A percentile compares a stretch with the other conserved stretches of the same genome.
phyloP scores from a whole-genome alignment of 1,140 invertebrate species.

The Drosophila obscura region DNA sequence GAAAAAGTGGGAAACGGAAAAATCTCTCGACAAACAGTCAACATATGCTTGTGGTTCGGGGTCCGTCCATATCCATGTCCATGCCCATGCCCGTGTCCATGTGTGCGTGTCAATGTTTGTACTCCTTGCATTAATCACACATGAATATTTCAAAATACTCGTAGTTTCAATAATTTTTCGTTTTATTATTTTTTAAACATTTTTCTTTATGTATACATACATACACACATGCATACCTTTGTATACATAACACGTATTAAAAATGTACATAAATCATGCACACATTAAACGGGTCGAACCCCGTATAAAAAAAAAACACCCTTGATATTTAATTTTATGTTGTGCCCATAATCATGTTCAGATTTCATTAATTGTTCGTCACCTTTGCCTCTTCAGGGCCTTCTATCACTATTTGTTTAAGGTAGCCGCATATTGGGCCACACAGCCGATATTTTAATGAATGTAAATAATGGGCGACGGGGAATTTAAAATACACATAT shows the following conservation, averaged over 20 bases:
- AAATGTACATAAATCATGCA: conserved; percentile 44
- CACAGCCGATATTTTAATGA: too few relatives aligned
- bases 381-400: too few relatives aligned
- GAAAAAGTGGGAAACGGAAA: conserved; percentile 23
- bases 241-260: conserved; percentile 18
- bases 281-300: background rate
- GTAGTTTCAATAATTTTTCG: conserved; percentile 50
- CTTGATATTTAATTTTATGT: too few relatives aligned
- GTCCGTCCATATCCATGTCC: background rate
- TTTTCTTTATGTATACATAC: conserved; percentile 9
- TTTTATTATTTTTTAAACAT: conserved; percentile 63
- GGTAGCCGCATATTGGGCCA: too few relatives aligned
- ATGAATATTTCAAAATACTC: conserved; percentile 7
- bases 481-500: too few relatives aligned
- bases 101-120: conserved; percentile 14
- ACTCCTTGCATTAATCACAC: conserved; percentile 62
- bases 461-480: too few relatives aligned
- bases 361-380: conserved; percentile 1
- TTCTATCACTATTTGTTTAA: too few relatives aligned
- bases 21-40: conserved; percentile 52
- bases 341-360: background rate
- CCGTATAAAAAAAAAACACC: background rate
- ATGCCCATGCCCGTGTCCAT: conserved; percentile 1
- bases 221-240: background rate
- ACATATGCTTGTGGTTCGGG: conserved; percentile 29